Percentiles rank a stretch among this genome's conserved stretches.
phyloP scores from a whole-genome alignment of 2,113 vertebrate species.

The Notiomystis cincta region DNA sequence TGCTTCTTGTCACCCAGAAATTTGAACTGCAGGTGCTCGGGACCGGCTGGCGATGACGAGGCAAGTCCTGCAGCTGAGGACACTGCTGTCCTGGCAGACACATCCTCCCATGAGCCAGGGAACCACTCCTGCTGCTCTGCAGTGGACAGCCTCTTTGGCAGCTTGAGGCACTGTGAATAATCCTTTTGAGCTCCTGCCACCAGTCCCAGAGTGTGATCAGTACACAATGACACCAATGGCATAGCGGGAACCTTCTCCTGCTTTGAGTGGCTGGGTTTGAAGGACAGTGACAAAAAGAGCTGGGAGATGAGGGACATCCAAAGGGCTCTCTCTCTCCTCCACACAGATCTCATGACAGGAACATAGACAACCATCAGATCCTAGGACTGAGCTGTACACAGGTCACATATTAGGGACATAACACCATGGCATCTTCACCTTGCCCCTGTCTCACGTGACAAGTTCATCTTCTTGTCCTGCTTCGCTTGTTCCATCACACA shows the following conservation, averaged over 20 bases:
- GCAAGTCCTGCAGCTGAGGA: neutral
- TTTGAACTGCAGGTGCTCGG: neutral
- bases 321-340: neutral
- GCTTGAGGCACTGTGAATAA: conserved; percentile 12
- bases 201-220: neutral
- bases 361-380: neutral
- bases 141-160: conserved; percentile 1
- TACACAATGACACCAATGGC: neutral
- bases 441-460: neutral
- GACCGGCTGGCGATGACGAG: neutral
- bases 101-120: neutral
- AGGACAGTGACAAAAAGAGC: neutral
- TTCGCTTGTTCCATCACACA: neutral
- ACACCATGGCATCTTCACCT: neutral
- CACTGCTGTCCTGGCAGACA: neutral
- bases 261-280: neutral
- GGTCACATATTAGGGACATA: neutral
- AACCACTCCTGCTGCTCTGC: neutral
- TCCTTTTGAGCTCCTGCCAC: conserved; percentile 38
- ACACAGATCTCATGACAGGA: neutral
- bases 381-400: neutral
- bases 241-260: neutral
- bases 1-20: neutral
- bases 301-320: neutral
- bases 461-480: neutral